Conservation (phyloP, 2,797 vertebrate genomes). For the Labeo calbasu region DNA sequence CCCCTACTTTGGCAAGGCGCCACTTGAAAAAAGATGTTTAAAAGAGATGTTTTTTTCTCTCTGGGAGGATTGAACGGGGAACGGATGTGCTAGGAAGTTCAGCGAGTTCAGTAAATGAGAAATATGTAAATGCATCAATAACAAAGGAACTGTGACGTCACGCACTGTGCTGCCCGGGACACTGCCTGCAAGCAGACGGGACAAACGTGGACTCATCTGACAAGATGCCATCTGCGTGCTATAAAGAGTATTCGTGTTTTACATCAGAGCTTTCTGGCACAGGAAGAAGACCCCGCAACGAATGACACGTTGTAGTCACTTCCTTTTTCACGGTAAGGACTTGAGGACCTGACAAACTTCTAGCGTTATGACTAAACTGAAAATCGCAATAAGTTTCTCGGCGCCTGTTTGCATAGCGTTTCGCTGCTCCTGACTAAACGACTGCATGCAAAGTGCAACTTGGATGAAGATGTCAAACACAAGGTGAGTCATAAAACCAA, state of each 20-base stretch:
- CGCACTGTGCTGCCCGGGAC: slow-evolving; percentile 76
- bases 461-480: background rate
- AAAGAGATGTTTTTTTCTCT: slow-evolving; percentile 29
- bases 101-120: slow-evolving; percentile 63
- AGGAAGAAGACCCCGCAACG: slow-evolving; percentile 63
- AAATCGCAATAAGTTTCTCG: slow-evolving; percentile 19
- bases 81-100: slow-evolving; percentile 42
- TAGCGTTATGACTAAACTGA: slow-evolving; percentile 6
- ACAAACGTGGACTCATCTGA: slow-evolving; percentile 33
- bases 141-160: slow-evolving; percentile 83
- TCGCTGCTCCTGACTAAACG: background rate
- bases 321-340: slow-evolving; percentile 63
- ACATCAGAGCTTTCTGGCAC: slow-evolving; percentile 38
- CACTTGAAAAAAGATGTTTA: slow-evolving; percentile 21
- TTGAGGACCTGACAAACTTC: slow-evolving; percentile 27
- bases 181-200: slow-evolving; percentile 72
- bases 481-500: slow-evolving; percentile 11
- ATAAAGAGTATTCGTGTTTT: background rate
- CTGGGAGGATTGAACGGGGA: slow-evolving; percentile 17
- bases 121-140: slow-evolving; percentile 80
- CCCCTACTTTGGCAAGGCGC: slow-evolving; percentile 14
- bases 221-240: slow-evolving; percentile 14
- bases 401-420: slow-evolving; percentile 1
- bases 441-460: slow-evolving; percentile 23
- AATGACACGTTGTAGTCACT: slow-evolving; percentile 69